These are phyloP conservation scores for Lamprotornis superbus DNA, from an alignment of 2,113 vertebrate genomes.

Conservation along the genomic window DNA sequence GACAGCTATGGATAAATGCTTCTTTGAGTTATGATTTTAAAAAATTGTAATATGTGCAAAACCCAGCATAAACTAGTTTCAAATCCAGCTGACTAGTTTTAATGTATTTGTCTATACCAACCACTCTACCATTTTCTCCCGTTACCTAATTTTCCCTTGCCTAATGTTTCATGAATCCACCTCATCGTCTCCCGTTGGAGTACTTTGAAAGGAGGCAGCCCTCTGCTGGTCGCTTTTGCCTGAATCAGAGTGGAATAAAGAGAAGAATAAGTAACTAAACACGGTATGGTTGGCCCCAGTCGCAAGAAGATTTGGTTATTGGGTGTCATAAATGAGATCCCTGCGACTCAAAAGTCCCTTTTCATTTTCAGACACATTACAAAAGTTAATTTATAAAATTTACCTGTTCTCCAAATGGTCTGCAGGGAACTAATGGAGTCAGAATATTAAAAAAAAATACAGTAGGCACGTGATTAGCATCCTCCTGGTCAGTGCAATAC, in stretches of 20 bases:
- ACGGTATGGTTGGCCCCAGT: accelerated
- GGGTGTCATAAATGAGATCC: not conserved
- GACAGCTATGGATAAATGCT: not conserved
- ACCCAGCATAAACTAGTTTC: not conserved
- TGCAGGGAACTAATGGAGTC: not conserved
- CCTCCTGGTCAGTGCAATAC: not conserved
- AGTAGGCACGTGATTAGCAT: not conserved
- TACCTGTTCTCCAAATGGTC: not conserved
- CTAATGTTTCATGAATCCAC: not conserved
- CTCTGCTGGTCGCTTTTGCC: conserved; percentile 2
- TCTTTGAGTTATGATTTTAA: not conserved
- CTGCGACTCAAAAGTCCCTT: not conserved
- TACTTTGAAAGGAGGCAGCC: conserved; percentile 23
- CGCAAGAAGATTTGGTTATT: not conserved
- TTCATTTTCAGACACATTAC: not conserved
- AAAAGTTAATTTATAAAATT: not conserved
- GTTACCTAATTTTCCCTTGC: not conserved
- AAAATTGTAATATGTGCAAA: not conserved
- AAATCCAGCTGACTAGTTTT: not conserved
- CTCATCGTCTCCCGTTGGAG: not conserved
- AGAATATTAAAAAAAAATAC: not conserved
- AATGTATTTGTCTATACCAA: not conserved
- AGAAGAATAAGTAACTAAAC: not conserved
- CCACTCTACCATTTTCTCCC: not conserved
- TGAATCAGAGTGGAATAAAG: not conserved